Base-by-base conservation (phyloP, 2,888 invertebrate genomes). In the Chouioia cunea region DNA sequence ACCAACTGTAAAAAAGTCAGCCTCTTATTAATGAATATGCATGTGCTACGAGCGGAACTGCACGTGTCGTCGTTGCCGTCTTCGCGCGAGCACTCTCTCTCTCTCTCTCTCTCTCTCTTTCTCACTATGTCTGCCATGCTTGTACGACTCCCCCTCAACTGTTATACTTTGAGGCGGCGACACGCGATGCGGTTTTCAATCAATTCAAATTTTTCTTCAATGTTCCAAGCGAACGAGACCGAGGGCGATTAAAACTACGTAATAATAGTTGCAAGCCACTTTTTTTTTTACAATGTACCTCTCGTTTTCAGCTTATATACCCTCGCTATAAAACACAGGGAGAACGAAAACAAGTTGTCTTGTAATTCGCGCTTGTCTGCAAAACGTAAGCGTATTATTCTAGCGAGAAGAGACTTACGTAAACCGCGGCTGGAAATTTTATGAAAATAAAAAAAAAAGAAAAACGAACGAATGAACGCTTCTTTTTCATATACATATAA, bases 11-110 rank as follows among this genome's bases (percentile, higher is more conserved):
- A 73, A 76, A 78, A 79, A 77, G 74, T 71, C 70, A 76, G 78
- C 78, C 78, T 79, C 80, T 81, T 77, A 79, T 78, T 80, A 79
- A 82, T 82, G 83, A 83, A 83, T 82, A 84, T 83, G 81, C 79
- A 83, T 82, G 77, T 57, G 27, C 10, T 10, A 0, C 36, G 22
- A 22, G 48, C 54, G 48, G 44, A 65, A 59, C 62, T 50, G 47
- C 65, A 53, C 57, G 16, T 53, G 70, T 65, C 69, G 53, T 58
- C 63, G 57, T 22, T 44, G 52, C 43, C 62, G 14, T 62, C 43
- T 36, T 50, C 62, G n/a, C 15, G 12, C 16, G 2, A 23, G 0
- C 8, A 14, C 23, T 14, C 48, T 14, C 16, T 14, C 20, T 10
- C 15, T 14, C 18, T 22, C 23, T 22, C 53, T 20, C 53, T n/a